Conservation (phyloP, 2,113 vertebrate species). For the Furnarius figulus region DNA sequence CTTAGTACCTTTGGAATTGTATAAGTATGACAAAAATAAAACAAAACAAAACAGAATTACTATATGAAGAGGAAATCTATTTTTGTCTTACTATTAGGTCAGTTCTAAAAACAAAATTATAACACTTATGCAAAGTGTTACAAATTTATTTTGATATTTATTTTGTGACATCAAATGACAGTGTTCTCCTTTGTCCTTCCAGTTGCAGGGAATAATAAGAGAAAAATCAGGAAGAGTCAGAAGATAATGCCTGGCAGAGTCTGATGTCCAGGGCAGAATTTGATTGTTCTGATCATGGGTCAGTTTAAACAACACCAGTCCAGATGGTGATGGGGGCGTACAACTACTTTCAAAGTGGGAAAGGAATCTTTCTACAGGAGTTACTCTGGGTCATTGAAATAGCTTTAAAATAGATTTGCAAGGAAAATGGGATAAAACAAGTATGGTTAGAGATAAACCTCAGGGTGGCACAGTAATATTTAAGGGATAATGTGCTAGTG, state of each 20-base stretch:
- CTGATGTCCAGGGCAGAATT: neutral
- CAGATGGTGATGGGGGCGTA: neutral
- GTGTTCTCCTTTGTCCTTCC: neutral
- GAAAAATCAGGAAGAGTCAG: neutral
- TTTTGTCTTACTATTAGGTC: neutral
- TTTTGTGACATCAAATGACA: neutral
- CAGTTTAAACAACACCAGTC: neutral
- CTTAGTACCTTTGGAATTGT: neutral
- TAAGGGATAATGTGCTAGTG: neutral
- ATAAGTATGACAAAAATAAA: neutral
- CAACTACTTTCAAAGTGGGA: neutral
- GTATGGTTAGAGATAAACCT: neutral
- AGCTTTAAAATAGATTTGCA: neutral
- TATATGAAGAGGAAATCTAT: neutral
- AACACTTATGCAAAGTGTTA: neutral
- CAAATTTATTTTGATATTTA: neutral
- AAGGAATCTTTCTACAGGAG: neutral
- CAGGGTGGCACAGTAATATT: neutral
- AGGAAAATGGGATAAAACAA: neutral
- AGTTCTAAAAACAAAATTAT: neutral
- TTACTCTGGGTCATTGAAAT: neutral
- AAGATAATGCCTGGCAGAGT: neutral
- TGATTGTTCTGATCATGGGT: accelerated
- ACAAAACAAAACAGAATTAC: neutral
- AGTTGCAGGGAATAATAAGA: neutral